These are phyloP conservation scores for Chrysodeixis includens DNA, from an alignment of 2,888 invertebrate genomes.

Conservation along the genomic window DNA sequence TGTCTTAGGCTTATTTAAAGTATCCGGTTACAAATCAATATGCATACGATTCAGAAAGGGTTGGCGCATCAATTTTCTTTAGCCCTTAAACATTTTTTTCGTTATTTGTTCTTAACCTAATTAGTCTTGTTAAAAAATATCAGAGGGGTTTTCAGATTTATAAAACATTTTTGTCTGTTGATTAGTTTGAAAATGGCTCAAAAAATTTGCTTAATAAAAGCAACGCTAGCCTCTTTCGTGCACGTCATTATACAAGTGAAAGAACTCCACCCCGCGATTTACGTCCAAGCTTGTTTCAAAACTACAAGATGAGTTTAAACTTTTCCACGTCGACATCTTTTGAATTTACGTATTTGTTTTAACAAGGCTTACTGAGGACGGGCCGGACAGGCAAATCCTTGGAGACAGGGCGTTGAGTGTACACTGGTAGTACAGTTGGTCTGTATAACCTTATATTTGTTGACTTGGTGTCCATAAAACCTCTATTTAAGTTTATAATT, in stretches of 20 bases:
- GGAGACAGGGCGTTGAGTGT: too few relatives aligned
- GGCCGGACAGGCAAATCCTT: background rate
- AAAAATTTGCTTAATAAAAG: background rate
- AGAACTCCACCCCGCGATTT: background rate
- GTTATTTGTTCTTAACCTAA: background rate
- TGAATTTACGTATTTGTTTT: conserved; percentile 1
- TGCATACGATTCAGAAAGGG: conserved; percentile 1
- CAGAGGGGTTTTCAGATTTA: background rate
- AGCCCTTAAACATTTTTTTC: background rate
- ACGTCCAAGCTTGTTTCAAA: background rate
- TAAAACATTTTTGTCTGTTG: background rate
- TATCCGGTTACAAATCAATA: conserved; percentile 4
- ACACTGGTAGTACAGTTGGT: background rate
- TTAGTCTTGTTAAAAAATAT: background rate
- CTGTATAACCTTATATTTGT: background rate
- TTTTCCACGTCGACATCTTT: conserved; percentile 4
- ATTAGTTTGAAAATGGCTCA: too few relatives aligned
- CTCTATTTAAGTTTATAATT: conserved; percentile 13
- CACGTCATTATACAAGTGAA: background rate
- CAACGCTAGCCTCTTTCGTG: background rate
- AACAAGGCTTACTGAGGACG: background rate
- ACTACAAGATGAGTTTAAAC: conserved; percentile 3
- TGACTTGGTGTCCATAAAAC: background rate
- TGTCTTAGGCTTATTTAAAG: conserved; percentile 1
- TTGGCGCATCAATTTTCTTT: background rate